These are phyloP conservation scores for Neodiprion pinetum DNA, from an alignment of 1,140 invertebrate species.

Conservation along the genomic window DNA sequence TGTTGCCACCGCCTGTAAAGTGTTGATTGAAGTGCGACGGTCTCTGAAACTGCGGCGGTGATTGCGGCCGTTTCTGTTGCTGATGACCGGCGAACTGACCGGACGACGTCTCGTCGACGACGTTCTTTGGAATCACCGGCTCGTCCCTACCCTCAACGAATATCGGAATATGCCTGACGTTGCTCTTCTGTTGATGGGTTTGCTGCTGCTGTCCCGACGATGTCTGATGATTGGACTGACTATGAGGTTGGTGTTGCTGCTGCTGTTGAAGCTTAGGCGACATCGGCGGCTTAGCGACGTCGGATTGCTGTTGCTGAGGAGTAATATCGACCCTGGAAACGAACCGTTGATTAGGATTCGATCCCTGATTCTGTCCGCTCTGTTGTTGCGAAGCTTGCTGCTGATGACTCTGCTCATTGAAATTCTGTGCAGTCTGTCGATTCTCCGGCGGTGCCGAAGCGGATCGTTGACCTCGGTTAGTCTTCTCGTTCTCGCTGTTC, in stretches of 20 bases:
- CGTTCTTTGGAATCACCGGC: conserved; percentile 71
- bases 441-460: conserved; percentile 72
- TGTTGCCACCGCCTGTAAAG: conserved; percentile 29
- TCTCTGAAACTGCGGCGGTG: conserved; percentile 54
- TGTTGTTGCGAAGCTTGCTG: conserved; percentile 54
- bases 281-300: conserved; percentile 28
- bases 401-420: conserved; percentile 21
- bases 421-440: conserved; percentile 31
- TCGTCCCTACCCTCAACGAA: conserved; percentile 84
- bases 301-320: conserved; percentile 40
- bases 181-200: conserved; percentile 46
- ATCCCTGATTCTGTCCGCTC: conserved; percentile 49
- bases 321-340: conserved; percentile 67
- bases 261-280: conserved; percentile 29
- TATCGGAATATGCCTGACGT: conserved; percentile 85
- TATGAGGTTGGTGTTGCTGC: conserved; percentile 16
- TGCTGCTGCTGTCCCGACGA: conserved; percentile 41
- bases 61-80: conserved; percentile 50
- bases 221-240: conserved; percentile 36
- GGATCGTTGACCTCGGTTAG: conserved; percentile 68
- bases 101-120: conserved; percentile 52
- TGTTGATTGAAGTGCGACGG: conserved; percentile 41
- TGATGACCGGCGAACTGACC: conserved; percentile 52
- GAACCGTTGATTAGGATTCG: conserved; percentile 53
- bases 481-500: conserved; percentile 57